Conservation (phyloP, 2,888 invertebrate genomes). For the Tetragnatha montana region DNA sequence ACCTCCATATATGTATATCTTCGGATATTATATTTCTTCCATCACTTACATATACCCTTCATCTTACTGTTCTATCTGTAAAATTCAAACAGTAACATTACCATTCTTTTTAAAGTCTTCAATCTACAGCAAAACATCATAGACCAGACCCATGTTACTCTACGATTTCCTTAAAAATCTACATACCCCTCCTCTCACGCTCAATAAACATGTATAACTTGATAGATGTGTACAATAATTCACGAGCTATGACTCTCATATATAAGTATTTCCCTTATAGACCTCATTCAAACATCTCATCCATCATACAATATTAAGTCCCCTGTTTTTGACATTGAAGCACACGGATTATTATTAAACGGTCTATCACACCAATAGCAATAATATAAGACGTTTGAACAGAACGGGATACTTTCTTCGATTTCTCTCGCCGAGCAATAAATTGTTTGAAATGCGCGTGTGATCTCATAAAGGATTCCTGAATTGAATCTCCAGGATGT, state of each 20-base stretch:
- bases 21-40: too few species aligned
- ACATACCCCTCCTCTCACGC: too few species aligned
- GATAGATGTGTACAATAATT: neutral
- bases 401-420: neutral
- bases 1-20: too few species aligned
- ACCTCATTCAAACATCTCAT: neutral
- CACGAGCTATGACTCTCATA: neutral
- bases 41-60: too few species aligned
- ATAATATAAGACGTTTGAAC: neutral
- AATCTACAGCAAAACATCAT: too few species aligned
- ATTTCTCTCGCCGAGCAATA: neutral
- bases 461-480: constrained; percentile 14
- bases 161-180: too few species aligned
- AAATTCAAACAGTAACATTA: too few species aligned
- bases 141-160: too few species aligned
- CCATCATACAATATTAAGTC: neutral
- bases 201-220: neutral
- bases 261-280: neutral
- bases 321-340: neutral
- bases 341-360: neutral
- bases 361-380: neutral
- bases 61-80: too few species aligned
- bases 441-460: neutral
- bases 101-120: too few species aligned
- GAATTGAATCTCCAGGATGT: constrained; percentile 13